These are phyloP conservation scores for Megaceryle alcyon DNA, from an alignment of 2,797 vertebrate species.

Conservation along the genomic window DNA sequence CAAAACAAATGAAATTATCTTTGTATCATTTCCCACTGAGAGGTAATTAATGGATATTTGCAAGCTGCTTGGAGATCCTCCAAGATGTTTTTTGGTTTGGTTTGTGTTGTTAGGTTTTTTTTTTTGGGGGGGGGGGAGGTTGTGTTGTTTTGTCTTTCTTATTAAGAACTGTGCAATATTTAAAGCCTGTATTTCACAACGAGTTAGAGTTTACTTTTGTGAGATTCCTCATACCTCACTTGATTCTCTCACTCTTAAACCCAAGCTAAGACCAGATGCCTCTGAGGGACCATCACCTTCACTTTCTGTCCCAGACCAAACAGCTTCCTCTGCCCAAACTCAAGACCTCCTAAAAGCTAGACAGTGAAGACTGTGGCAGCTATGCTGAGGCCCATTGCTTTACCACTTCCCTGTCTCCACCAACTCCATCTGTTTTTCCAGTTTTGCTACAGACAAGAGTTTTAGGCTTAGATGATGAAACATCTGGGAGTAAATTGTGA, in stretches of 20 bases:
- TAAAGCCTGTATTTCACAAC: neutral
- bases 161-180: neutral
- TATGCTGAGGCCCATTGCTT: neutral
- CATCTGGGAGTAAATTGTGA: neutral
- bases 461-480: neutral
- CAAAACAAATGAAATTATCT: slow-evolving; percentile 43
- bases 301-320: neutral
- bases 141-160: neutral
- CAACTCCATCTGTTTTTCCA: neutral
- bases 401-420: neutral
- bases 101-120: fast-evolving
- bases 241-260: neutral
- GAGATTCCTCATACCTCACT: neutral
- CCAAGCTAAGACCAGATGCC: neutral
- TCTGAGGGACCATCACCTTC: neutral
- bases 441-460: neutral
- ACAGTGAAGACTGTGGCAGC: neutral
- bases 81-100: neutral
- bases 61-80: slow-evolving; percentile 39
- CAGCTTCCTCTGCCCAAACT: neutral
- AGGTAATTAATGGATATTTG: slow-evolving; percentile 51
- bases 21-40: slow-evolving; percentile 26
- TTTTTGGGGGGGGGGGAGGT: too few species aligned
- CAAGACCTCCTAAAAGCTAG: neutral
- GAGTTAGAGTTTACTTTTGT: neutral